These are phyloP conservation scores for Hippocampus mohnikei DNA, from an alignment of 2,113 vertebrate species.

Conservation along the genomic window DNA sequence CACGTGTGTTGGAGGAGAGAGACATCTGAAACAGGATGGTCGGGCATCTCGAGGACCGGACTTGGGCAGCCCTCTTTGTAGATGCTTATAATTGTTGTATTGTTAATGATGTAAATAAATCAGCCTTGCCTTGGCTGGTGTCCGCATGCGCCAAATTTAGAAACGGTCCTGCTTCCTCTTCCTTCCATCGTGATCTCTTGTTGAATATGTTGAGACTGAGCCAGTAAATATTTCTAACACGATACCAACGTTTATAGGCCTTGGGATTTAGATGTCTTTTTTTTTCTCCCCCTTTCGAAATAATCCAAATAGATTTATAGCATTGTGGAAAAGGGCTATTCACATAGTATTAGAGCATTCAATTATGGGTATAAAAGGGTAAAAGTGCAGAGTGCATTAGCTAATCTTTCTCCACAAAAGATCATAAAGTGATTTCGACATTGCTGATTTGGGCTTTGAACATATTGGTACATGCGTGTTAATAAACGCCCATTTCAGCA, in stretches of 20 bases:
- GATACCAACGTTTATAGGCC: too few species aligned
- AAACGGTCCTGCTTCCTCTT: neutral
- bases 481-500: neutral
- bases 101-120: too few species aligned
- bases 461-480: neutral
- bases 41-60: too few species aligned
- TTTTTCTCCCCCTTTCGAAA: neutral
- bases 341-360: neutral
- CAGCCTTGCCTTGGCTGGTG: too few species aligned
- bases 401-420: conserved; percentile 28
- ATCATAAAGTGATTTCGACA: conserved; percentile 33
- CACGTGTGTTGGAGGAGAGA: too few species aligned
- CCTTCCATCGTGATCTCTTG: too few species aligned
- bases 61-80: too few species aligned
- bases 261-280: neutral
- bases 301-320: neutral
- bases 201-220: neutral
- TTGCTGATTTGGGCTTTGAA: neutral
- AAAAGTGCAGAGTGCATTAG: conserved; percentile 7
- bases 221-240: neutral
- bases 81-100: too few species aligned
- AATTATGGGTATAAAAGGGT: neutral
- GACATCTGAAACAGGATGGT: too few species aligned
- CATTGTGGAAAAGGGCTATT: neutral
- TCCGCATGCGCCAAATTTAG: neutral